Conservation (phyloP, 2,888 invertebrate species). For the Pardosa pseudoannulata region DNA sequence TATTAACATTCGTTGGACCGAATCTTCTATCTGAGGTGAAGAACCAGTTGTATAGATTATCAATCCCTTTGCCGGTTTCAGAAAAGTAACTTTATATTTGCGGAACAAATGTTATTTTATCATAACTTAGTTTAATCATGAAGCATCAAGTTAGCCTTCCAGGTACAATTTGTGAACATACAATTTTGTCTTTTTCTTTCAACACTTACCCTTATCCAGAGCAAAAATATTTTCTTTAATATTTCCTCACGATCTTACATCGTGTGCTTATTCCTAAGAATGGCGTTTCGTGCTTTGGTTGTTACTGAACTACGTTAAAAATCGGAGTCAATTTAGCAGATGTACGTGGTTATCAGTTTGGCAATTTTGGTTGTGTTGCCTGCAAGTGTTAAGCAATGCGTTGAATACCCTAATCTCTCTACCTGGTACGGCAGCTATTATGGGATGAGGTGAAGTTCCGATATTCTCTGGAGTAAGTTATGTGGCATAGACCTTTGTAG, state of each 20-base stretch:
- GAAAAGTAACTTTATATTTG: background rate
- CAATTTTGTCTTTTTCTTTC: background rate
- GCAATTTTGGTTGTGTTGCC: background rate
- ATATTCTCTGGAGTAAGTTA: too few relatives aligned
- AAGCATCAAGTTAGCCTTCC: too few relatives aligned
- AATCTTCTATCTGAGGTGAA: background rate
- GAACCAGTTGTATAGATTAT: background rate
- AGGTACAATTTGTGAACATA: background rate
- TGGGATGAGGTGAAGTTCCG: too few relatives aligned
- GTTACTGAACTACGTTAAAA: background rate
- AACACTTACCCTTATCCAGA: background rate
- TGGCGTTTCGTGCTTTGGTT: background rate
- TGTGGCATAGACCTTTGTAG: too few relatives aligned
- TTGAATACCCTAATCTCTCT: background rate
- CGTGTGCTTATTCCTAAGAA: background rate
- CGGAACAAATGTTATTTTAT: background rate
- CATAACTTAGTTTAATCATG: background rate
- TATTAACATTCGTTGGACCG: background rate
- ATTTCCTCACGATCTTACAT: slow-evolving; percentile 1
- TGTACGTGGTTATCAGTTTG: background rate
- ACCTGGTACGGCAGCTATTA: too few relatives aligned
- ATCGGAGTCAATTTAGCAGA: background rate
- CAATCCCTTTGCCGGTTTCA: background rate
- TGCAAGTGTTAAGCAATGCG: background rate
- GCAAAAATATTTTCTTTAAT: background rate